Conservation (phyloP, 2,888 invertebrate species). For the Tachina lurida region DNA sequence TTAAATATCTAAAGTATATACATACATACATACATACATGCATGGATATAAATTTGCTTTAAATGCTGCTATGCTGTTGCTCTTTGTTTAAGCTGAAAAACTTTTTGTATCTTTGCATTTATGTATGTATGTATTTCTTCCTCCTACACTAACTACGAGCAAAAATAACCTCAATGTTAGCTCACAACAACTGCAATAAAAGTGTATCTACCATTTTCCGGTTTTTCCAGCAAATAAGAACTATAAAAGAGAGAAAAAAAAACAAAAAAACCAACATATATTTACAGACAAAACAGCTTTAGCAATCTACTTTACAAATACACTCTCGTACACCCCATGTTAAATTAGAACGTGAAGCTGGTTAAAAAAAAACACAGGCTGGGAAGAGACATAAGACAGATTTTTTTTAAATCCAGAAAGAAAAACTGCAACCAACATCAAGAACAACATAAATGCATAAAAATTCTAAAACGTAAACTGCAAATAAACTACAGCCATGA, state of each 20-base stretch:
- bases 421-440: conserved; percentile 5
- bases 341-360: conserved; percentile 60
- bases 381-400: conserved; percentile 46
- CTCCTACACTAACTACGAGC: conserved; percentile 70
- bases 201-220: conserved; percentile 67
- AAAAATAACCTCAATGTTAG: conserved; percentile 65
- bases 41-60: conserved; percentile 1
- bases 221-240: conserved; percentile 64
- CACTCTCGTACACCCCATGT: conserved; percentile 27
- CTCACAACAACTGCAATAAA: conserved; percentile 60
- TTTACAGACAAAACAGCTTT: conserved; percentile 55
- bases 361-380: conserved; percentile 39
- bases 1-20: conserved; percentile 36
- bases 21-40: not conserved
- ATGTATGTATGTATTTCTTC: conserved; percentile 56
- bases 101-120: conserved; percentile 52
- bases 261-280: conserved; percentile 31
- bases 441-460: conserved; percentile 33
- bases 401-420: conserved; percentile 39
- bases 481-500: conserved; percentile 15
- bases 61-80: conserved; percentile 6
- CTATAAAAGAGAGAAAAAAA: conserved; percentile 16
- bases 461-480: conserved; percentile 19
- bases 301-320: conserved; percentile 24
- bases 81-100: conserved; percentile 46